A percentile compares a stretch with the other conserved stretches of the same genome.
These are phyloP conservation scores for Marisa cornuarietis DNA, from an alignment of 1,140 invertebrate species.

Conservation along the genomic window DNA sequence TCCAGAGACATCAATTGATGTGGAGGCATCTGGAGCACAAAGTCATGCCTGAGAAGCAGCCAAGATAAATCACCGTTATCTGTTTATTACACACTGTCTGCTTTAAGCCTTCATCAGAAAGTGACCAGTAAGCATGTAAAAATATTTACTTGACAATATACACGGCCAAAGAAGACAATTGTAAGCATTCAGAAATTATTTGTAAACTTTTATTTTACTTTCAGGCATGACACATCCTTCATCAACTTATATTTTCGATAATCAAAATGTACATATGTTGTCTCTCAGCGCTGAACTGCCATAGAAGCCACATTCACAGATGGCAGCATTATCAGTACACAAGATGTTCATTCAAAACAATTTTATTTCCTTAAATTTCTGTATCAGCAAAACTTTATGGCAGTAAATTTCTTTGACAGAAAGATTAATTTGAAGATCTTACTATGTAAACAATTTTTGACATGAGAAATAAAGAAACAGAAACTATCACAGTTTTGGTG, in stretches of 20 bases:
- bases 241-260: too few species aligned
- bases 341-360: too few species aligned
- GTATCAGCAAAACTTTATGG: background rate
- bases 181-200: too few species aligned
- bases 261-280: too few species aligned
- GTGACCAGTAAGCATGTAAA: background rate
- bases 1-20: background rate
- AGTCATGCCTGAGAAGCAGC: background rate
- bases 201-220: too few species aligned
- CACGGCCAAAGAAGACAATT: too few species aligned
- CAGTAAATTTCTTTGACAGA: too few species aligned
- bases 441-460: background rate
- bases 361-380: background rate
- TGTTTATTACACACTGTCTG: background rate
- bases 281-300: too few species aligned
- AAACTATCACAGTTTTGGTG: constrained; percentile 71
- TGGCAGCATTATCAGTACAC: too few species aligned
- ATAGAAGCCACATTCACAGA: too few species aligned
- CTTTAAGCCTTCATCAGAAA: background rate
- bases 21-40: background rate
- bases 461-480: background rate
- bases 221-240: too few species aligned
- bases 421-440: too few species aligned
- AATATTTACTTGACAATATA: background rate
- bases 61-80: background rate